These are phyloP conservation scores for Phaonia tiefii DNA, from an alignment of 2,888 invertebrate species.

Conservation along the genomic window DNA sequence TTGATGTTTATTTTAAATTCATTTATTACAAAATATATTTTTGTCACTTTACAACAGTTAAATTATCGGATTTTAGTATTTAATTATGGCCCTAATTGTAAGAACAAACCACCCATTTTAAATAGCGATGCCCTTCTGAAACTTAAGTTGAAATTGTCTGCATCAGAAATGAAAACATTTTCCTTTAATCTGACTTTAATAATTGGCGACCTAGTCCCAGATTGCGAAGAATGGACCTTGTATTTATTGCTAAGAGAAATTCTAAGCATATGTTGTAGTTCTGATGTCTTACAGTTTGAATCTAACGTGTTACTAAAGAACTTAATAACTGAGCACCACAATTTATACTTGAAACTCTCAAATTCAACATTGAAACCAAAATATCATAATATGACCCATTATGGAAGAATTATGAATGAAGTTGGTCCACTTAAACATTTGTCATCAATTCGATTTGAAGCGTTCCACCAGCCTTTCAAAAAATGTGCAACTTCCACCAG, in stretches of 20 bases:
- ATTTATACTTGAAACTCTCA: conserved; percentile 23
- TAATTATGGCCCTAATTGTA: conserved; percentile 39
- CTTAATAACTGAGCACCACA: no score
- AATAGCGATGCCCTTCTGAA: conserved; percentile 27
- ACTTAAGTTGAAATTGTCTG: conserved; percentile 33
- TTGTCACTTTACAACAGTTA: conserved; percentile 30
- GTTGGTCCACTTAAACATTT: conserved; percentile 17
- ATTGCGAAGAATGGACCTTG: conserved; percentile 41
- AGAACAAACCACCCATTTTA: conserved; percentile 41
- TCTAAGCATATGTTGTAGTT: conserved; percentile 37
- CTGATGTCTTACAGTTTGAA: background rate
- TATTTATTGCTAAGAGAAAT: conserved; percentile 34
- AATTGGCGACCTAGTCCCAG: conserved; percentile 13
- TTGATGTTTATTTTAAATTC: conserved; percentile 36
- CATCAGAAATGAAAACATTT: conserved; percentile 37
- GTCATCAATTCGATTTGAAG: conserved; percentile 30
- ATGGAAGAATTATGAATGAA: conserved; percentile 17
- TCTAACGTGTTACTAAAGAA: background rate
- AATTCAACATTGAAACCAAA: conserved; percentile 20
- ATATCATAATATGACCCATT: conserved; percentile 29
- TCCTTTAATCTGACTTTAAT: conserved; percentile 14
- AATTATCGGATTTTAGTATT: conserved; percentile 42
- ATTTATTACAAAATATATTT: conserved; percentile 32
- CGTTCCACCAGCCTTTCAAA: conserved; percentile 9
- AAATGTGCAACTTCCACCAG: conserved; percentile 8